Evolutionary conservation across 2,113 vertebrate genomes (phyloP).

Genomic region (Phylloscopus trochiloides): DNA sequence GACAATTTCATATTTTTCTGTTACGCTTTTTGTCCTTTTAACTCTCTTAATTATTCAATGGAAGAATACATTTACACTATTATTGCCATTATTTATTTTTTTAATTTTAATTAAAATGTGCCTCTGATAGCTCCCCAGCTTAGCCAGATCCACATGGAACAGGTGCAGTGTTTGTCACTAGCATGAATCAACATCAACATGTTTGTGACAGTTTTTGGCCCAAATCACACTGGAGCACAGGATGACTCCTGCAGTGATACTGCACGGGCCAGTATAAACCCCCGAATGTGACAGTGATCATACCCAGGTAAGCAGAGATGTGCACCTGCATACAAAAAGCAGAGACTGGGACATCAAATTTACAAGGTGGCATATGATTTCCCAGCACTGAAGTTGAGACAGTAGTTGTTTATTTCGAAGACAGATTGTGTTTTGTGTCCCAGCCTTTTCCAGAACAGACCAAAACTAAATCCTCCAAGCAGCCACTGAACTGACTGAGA

Average conservation of each 20-base stretch:
- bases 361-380: background rate
- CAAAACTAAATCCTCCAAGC: background rate
- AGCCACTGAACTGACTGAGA: background rate
- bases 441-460: background rate
- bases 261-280: rapidly evolving
- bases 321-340: background rate
- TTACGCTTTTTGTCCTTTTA: background rate
- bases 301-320: rapidly evolving
- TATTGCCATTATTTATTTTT: background rate
- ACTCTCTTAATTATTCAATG: background rate
- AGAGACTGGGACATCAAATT: background rate
- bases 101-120: background rate
- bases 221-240: background rate
- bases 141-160: background rate
- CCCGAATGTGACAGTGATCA: background rate
- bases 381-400: background rate
- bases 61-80: background rate
- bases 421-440: background rate
- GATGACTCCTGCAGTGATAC: background rate
- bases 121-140: background rate
- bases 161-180: background rate
- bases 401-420: background rate
- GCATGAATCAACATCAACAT: background rate
- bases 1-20: background rate
- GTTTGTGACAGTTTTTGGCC: background rate